A percentile compares a stretch with the other conserved stretches of the same genome.
phyloP scores from a whole-genome alignment of 2,888 invertebrate species.

The Orchesella flavescens region DNA sequence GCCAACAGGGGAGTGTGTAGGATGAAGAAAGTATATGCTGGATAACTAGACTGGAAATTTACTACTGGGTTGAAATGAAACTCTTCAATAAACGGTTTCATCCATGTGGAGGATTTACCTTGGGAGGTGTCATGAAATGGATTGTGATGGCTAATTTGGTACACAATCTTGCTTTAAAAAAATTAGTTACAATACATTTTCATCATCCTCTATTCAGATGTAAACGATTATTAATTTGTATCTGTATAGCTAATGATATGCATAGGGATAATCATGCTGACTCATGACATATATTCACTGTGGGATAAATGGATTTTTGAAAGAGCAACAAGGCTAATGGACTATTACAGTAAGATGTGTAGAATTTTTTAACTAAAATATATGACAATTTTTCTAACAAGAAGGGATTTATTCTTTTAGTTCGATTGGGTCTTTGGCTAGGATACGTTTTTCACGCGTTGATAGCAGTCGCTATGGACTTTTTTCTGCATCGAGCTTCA shows the following conservation, averaged over 20 bases:
- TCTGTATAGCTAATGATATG: no score
- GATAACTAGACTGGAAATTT: no score
- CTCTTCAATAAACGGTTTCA: conserved; percentile 52
- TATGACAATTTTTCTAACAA: no score
- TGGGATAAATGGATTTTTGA: conserved; percentile 44
- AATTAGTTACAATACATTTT: no score
- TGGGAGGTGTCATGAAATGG: conserved; percentile 56
- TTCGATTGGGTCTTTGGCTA: conserved; percentile 38
- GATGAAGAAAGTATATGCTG: no score
- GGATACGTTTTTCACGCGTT: conserved; percentile 28
- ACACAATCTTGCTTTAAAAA: no score
- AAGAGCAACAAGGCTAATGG: background rate
- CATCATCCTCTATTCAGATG: no score
- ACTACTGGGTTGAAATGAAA: conserved; percentile 35
- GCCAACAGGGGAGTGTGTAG: no score
- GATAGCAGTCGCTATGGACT: conserved; percentile 26
- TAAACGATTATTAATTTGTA: no score
- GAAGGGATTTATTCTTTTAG: conserved; percentile 8
- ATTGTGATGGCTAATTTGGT: conserved; percentile 22
- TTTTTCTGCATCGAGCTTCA: conserved; percentile 24
- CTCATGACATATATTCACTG: conserved; percentile 25
- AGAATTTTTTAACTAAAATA: background rate
- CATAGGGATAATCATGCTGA: conserved; percentile 31
- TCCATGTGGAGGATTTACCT: conserved; percentile 60
- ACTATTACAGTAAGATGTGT: conserved; percentile 37